Evolutionary conservation across 2,113 vertebrate species (phyloP).

Genomic region (Alethe castanea): DNA sequence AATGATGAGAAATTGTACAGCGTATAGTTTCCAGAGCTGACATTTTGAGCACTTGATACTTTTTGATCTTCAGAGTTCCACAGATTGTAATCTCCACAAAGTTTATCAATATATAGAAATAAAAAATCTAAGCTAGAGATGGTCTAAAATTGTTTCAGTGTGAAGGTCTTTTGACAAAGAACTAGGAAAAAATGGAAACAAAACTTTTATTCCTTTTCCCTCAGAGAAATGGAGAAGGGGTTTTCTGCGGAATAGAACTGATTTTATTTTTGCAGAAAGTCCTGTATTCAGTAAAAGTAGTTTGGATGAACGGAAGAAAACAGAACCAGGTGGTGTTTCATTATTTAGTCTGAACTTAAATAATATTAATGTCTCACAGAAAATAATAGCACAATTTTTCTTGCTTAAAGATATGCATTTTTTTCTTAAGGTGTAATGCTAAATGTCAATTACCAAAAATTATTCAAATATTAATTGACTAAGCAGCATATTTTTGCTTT

Average conservation of each 20-base stretch:
- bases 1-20: not conserved
- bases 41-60: not conserved
- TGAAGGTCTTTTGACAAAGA: not conserved
- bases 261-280: not conserved
- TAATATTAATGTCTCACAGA: not conserved
- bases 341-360: not conserved
- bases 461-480: not conserved
- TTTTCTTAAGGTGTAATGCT: not conserved
- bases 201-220: not conserved
- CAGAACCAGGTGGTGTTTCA: not conserved
- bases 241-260: not conserved
- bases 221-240: accelerated
- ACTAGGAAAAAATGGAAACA: not conserved
- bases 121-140: not conserved
- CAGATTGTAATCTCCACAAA: not conserved
- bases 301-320: not conserved
- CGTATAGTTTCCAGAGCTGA: not conserved
- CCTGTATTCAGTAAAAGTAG: not conserved
- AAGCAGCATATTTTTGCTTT: not conserved
- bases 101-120: not conserved
- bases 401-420: not conserved
- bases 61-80: not conserved
- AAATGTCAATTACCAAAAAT: not conserved
- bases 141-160: not conserved
- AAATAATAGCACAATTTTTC: not conserved